A percentile compares a stretch with the other conserved stretches of the same genome.
phyloP scores from a whole-genome alignment of 2,797 vertebrate species.

The Mastacembelus armatus region DNA sequence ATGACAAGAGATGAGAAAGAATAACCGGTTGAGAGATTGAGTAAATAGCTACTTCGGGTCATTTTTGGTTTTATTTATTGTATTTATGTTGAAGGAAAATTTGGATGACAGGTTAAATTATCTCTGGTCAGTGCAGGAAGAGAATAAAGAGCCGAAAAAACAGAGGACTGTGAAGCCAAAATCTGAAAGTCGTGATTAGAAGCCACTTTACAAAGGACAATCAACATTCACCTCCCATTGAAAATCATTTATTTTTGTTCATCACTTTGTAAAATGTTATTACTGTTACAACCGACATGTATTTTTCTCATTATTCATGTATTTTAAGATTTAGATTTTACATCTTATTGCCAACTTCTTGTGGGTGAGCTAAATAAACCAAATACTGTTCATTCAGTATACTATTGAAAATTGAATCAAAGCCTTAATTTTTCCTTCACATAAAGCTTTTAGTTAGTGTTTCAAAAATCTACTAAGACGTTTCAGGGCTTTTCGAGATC shows the following conservation, averaged over 20 bases:
- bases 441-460: background rate
- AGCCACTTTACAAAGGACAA: slow-evolving; percentile 41
- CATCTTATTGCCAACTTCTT: slow-evolving; percentile 32
- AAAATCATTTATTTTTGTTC: slow-evolving; percentile 38
- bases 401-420: slow-evolving; percentile 3
- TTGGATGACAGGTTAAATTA: slow-evolving; percentile 17
- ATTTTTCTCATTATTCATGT: slow-evolving; percentile 34
- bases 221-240: slow-evolving; percentile 53
- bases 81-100: slow-evolving; percentile 69
- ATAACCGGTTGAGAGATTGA: slow-evolving; percentile 17
- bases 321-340: slow-evolving; percentile 37
- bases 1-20: background rate
- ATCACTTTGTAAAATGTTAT: slow-evolving; percentile 27
- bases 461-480: background rate
- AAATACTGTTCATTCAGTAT: slow-evolving; percentile 46
- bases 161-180: slow-evolving; percentile 30
- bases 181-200: slow-evolving; percentile 26
- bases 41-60: slow-evolving; percentile 30
- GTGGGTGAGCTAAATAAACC: slow-evolving; percentile 63
- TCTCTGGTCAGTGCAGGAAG: slow-evolving; percentile 26
- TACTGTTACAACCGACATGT: slow-evolving; percentile 35
- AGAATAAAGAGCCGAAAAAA: slow-evolving; percentile 13
- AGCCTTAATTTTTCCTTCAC: slow-evolving; percentile 3
- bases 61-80: slow-evolving; percentile 74
- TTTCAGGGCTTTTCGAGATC: slow-evolving; percentile 7